Percentiles rank a stretch among this genome's conserved stretches.
phyloP scores from a whole-genome alignment of 2,797 vertebrate genomes.

The Hoplostethus atlanticus region DNA sequence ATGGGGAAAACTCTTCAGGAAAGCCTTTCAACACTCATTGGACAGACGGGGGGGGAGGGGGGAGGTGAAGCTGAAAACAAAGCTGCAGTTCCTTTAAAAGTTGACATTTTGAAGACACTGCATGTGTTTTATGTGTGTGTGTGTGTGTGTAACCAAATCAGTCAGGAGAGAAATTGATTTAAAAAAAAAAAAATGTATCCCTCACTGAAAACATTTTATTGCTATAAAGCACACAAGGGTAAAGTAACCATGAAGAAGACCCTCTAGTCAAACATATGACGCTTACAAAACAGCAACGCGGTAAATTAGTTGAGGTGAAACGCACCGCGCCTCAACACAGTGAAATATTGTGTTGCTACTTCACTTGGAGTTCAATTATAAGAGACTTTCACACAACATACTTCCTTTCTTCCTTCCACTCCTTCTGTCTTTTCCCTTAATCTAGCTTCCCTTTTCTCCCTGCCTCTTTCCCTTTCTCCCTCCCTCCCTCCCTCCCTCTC shows the following conservation, averaged over 20 bases:
- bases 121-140: no score
- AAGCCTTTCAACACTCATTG: no score
- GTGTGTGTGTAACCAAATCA: slow-evolving; percentile 66
- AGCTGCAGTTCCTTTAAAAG: no score
- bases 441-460: slow-evolving; percentile 25
- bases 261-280: slow-evolving; percentile 73
- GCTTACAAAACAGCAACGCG: slow-evolving; percentile 78
- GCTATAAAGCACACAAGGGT: slow-evolving; percentile 75
- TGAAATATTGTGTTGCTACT: slow-evolving; percentile 49
- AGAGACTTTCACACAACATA: slow-evolving; percentile 25
- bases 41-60: no score
- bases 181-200: no score
- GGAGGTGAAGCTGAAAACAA: no score
- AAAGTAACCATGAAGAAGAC: slow-evolving; percentile 81
- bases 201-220: slow-evolving; percentile 75
- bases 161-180: slow-evolving; percentile 81
- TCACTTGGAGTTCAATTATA: slow-evolving; percentile 40
- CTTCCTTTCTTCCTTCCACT: slow-evolving; percentile 10
- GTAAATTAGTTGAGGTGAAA: slow-evolving; percentile 76
- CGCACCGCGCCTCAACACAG: slow-evolving; percentile 30
- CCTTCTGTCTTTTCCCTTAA: slow-evolving; percentile 64
- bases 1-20: slow-evolving; percentile 9
- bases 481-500: slow-evolving; percentile 43
- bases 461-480: background rate
- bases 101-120: no score